phyloP scores from a whole-genome alignment of 2,888 invertebrate species.

The Anthrax anthrax region DNA sequence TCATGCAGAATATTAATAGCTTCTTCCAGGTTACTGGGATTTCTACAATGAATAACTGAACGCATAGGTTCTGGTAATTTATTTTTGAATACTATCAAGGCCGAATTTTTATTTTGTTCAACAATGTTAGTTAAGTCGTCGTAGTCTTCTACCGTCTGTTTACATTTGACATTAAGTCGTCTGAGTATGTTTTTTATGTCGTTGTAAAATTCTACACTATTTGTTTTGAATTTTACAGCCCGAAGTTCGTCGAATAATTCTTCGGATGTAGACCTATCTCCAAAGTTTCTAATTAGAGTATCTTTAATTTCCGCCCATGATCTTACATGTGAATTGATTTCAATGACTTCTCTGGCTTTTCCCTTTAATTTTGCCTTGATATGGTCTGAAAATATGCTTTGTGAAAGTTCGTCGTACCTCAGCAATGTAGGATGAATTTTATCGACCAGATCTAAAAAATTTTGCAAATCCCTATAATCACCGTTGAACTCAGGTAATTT shows the following conservation, averaged over 20 bases:
- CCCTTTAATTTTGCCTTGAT: conserved; percentile 4
- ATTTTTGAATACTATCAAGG: too few relatives aligned
- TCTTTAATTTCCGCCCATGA: too few relatives aligned
- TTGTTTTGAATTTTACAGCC: conserved; percentile 1
- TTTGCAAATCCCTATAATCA: too few relatives aligned
- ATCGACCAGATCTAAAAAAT: neutral
- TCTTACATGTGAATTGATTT: too few relatives aligned
- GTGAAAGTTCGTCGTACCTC: neutral
- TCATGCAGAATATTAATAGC: too few relatives aligned
- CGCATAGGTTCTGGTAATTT: too few relatives aligned
- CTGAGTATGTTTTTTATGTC: neutral
- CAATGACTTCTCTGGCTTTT: conserved; percentile 1
- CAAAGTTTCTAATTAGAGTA: too few relatives aligned
- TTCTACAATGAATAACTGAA: neutral
- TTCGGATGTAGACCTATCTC: conserved; percentile 5
- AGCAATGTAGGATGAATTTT: neutral
- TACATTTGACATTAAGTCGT: neutral
- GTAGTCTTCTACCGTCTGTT: neutral
- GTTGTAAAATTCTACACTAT: conserved; percentile 5
- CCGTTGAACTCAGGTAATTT: too few relatives aligned
- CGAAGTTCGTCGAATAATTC: too few relatives aligned
- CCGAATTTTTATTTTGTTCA: neutral
- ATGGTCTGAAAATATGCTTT: conserved; percentile 4
- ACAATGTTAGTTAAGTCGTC: too few relatives aligned
- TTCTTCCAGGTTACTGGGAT: too few relatives aligned